phyloP scores from a whole-genome alignment of 2,888 invertebrate genomes.

The Eupithecia vulgata region DNA sequence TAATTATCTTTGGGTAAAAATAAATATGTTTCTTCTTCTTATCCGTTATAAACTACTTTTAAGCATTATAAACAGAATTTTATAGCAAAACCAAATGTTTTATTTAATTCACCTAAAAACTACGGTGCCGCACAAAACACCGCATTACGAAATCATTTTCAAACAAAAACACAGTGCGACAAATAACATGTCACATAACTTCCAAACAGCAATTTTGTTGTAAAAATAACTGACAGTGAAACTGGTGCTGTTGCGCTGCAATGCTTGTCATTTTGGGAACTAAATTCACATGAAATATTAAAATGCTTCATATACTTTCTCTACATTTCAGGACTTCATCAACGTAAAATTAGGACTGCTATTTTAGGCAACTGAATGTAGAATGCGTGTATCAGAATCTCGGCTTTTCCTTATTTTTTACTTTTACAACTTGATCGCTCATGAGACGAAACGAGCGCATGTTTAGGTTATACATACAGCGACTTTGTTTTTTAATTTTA shows the following conservation, averaged over 20 bases:
- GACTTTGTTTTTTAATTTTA: not conserved
- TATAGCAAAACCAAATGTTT: not conserved
- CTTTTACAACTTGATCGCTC: not conserved
- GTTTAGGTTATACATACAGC: not conserved
- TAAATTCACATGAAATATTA: not conserved
- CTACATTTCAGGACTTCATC: not conserved
- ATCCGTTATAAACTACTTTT: no score
- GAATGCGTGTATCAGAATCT: not conserved
- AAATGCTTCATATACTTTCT: not conserved
- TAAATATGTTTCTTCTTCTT: no score
- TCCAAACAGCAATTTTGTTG: constrained; percentile 9
- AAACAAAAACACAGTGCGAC: constrained; percentile 3
- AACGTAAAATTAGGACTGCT: not conserved
- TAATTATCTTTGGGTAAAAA: no score
- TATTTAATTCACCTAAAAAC: constrained; percentile 3
- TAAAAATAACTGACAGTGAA: constrained; percentile 4
- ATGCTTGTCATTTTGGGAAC: not conserved
- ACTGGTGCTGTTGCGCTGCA: not conserved
- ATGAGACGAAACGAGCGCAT: not conserved
- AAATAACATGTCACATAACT: constrained; percentile 7
- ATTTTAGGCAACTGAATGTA: not conserved
- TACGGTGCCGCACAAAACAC: not conserved
- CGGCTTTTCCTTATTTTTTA: not conserved
- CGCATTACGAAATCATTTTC: constrained; percentile 2
- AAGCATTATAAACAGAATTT: no score